Base-by-base conservation (phyloP, 2,797 vertebrate species). In the Parauchenoglanis ngamensis region DNA sequence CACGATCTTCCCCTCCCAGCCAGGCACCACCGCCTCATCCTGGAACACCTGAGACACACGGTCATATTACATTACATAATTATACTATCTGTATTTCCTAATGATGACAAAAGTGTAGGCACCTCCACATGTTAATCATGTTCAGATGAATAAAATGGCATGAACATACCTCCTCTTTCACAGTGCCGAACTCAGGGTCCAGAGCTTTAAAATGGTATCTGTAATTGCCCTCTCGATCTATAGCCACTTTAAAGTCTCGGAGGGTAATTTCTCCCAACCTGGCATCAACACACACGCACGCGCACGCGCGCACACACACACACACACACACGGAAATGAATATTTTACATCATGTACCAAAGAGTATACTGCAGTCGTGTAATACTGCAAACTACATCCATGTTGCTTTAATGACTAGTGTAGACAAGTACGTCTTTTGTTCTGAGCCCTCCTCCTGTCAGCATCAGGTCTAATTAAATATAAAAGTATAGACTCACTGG, bases 1-100 rank as follows among this genome's bases (percentile, higher is more conserved):
- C 89, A 99, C 98, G 52, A 99, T 99, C 95, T 99, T 99, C 76
- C 98, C 98, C 90, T 99, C 98, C 98, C 98, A 99, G 90, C 98
- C 98, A 15, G 98, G 98, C 83, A 99, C 97, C 59, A 98, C 93
- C 13, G 98, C 97, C 73, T 98, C 98, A 35, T 99, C 98, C 56
- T 98, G 97, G 93, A 99, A 99, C 78, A 99, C 97, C 98, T 99
- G 90, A 31, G 10, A 13, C 5, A 70, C 61, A 3, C 15, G 40
- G 15, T n/a, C 17, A 1, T n/a, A 78, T 46, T 79, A 3, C 78
- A 54, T 77, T 0, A 63, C 12, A 46, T 35, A 23, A 7, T 79
- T 12, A 72, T 35, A 23, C 19, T 23, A 23, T 35, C 31, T 79
- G 10, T 40, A 25, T 57, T 35, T 56, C 3, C 25, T 59, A 44